Base-by-base conservation (phyloP, 2,113 vertebrate species). In the Lamprotornis superbus region DNA sequence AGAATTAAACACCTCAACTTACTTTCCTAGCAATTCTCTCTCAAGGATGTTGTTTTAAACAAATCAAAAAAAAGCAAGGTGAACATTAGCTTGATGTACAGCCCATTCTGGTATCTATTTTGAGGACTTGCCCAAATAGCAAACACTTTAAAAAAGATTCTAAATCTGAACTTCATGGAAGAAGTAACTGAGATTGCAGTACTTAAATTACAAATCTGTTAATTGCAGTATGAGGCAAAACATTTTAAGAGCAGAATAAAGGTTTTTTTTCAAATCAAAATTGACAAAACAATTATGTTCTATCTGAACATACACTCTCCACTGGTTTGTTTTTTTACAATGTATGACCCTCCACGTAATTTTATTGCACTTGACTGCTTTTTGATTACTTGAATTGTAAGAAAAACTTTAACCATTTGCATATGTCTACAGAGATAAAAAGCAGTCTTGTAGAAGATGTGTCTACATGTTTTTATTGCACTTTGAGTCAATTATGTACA, bases 401-500 rank as follows among this genome's bases (percentile, higher is more conserved):
- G 60, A 83, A 83, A 59, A 69, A 4, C 19, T 40, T 53, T 12
- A 44, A 37, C 37, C 8, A 25, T 24, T 60, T 47, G 18, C 1
- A 0, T 7, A 6, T 10, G 11, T 47, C 49, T n/a, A 15, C 2
- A 37, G 40, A 40, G 61, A 65, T 31, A 64, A 90, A 87, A 40
- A 49, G 44, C 57, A 83, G 37, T 44, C 69, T 40, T 71, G 33
- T 31, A 50, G 44, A 65, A 86, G n/a, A 56, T 10, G 3, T 2
- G 10, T 69, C 53, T 55, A 28, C 2, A 18, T 46, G 59, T 56
- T 87, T 95, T 92, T 92, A 88, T 88, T 96, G 69, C 86, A 57
- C 56, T 83, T 61, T 47, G 47, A 61, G 56, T 59, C 47, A 89
- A 23, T 46, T 67, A 46, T 6, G 18, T 74, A 71, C 77, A 87